These are phyloP conservation scores for Sarcophaga subvicina DNA, from an alignment of 2,888 invertebrate species.

Conservation along the genomic window DNA sequence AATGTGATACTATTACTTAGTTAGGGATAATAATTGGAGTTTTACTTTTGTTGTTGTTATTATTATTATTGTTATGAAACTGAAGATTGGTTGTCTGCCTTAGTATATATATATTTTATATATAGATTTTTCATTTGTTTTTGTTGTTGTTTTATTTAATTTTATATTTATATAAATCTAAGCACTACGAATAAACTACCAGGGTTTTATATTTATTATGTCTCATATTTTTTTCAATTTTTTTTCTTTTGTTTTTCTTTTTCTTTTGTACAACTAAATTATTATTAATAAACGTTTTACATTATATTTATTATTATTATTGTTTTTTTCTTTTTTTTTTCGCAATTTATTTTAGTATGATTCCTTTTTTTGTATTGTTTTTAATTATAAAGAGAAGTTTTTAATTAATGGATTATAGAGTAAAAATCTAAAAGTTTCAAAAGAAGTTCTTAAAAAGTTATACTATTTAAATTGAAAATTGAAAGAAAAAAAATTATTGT, in stretches of 20 bases:
- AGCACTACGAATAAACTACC: constrained; percentile 69
- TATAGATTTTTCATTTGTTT: constrained; percentile 62
- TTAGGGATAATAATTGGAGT: constrained; percentile 33
- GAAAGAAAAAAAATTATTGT: constrained; percentile 12
- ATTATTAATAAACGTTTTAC: constrained; percentile 72
- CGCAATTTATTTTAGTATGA: constrained; percentile 65
- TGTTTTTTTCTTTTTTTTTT: constrained; percentile 53
- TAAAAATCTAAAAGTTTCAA: constrained; percentile 17
- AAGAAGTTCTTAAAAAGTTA: constrained; percentile 24
- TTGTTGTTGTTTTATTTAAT: background rate
- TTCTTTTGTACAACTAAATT: constrained; percentile 68
- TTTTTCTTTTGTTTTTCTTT: constrained; percentile 62
- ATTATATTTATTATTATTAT: constrained; percentile 40
- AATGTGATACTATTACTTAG: constrained; percentile 21
- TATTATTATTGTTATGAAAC: constrained; percentile 49
- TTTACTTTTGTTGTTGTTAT: background rate
- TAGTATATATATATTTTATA: constrained; percentile 70
- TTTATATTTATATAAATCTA: constrained; percentile 68
- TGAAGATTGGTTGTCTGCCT: constrained; percentile 33
- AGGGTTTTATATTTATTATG: constrained; percentile 40
- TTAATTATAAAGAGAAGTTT: constrained; percentile 45
- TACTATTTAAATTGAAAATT: constrained; percentile 18
- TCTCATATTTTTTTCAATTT: constrained; percentile 51
- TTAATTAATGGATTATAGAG: constrained; percentile 32
- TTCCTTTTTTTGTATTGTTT: constrained; percentile 60